Evolutionary conservation across 1,140 invertebrate genomes (phyloP), one percentile per base, ranked within the genome.

Genomic region (Idris sp.): DNA sequence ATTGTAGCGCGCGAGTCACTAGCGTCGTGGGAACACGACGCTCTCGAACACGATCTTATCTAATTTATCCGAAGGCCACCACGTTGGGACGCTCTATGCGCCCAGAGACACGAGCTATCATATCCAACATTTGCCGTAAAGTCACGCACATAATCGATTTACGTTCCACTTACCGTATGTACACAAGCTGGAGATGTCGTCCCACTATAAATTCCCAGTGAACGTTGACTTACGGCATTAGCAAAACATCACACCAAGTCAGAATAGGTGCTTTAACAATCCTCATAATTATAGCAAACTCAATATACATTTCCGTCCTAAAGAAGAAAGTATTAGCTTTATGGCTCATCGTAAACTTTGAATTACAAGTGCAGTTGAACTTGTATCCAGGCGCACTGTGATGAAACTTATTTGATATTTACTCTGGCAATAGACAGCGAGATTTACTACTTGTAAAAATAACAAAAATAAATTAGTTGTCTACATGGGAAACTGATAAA

Each of bases 1-100:
- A 69, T 59, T 64, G 61, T 67, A 72, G 67, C 67, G 67, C 67
- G 67, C 54, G 54, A 71, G 65, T 72, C 59, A 59, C 51, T 67
- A 67, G 76, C 62, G 79, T 83, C 85, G 85, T 86, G 84, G 82
- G 85, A 87, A 87, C 83, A 80, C 81, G 81, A 84, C 84, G 84
- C 81, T 84, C 81, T 82, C 80, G 58, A 62, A 62, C 62, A 67
- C 76, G 74, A 77, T 77, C 81, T 81, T 78, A 76, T 81, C 80
- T 81, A 81, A 81, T 81, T 79, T 77, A 81, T 78, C 78, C 77
- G 71, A 78, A 79, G 78, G 79, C 75, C 78, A 77, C 64, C 62
- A 53, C 61, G 53, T 68, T 65, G 19, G 46, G 58, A 69, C 53
- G 73, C 65, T 69, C 56, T 69, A 49, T 56, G 61, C n/a, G n/a